Evolutionary conservation across 2,888 invertebrate genomes (phyloP), one percentile per base, ranked within the genome.

Genomic region (Amorpha juglandis): DNA sequence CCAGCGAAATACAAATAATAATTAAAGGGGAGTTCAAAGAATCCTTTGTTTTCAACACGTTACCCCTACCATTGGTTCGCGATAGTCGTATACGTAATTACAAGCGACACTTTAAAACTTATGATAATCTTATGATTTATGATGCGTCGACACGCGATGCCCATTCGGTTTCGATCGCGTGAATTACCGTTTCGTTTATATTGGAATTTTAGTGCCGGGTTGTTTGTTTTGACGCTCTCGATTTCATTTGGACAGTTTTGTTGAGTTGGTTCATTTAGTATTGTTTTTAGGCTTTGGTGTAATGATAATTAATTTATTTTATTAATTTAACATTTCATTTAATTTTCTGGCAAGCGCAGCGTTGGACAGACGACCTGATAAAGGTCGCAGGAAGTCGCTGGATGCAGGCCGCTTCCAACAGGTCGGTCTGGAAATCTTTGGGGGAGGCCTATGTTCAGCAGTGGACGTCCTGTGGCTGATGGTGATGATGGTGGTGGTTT

Each of bases 81-180:
- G 58, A 58, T n/a, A 12, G 19, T 42, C 16, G n/a, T 42, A 58
- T 42, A 19, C 12, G 11, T 42, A 58, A 58, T 58, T 58, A 58
- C 19, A 42, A 4, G 58, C 58, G 42, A 58, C 58, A 58, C 58
- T 38, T 58, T 58, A 12, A 11, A 27, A 52, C 12, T 58, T 38
- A 42, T 38, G 38, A 58, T 42, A 58, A 58, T 58, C 16, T 6
- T 11, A 42, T 38, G 58, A 58, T 58, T 58, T 58, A 58, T 58
- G 19, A 65, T 69, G 65, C 67, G 66, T 67, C 72, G 69, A 72
- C 70, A 71, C 64, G 48, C 63, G 63, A 66, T 62, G 16, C 19
- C 19, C 19, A 19, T 12, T 38, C 19, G 38, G 6, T 52, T 50
- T 27, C 52, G 21, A 8, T 58, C 6, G 42, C 42, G 55, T 55